Conservation (phyloP, 2,797 vertebrate species). For the Todus mexicanus region DNA sequence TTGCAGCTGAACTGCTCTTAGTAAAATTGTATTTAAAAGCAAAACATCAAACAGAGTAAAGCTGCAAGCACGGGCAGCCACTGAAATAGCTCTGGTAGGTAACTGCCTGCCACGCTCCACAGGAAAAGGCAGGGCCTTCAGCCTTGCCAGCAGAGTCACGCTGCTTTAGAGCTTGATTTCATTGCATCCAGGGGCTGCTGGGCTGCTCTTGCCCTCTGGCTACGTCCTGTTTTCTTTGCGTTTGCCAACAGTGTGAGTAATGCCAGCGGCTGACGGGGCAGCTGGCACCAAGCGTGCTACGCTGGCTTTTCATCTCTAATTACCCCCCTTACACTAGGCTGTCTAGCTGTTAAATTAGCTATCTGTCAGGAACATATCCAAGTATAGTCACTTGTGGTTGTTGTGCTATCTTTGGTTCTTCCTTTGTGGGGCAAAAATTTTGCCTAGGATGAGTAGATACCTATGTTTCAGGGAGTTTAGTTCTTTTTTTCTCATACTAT, state of each 20-base stretch:
- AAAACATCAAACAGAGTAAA: background rate
- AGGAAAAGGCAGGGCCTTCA: background rate
- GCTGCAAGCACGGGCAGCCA: background rate
- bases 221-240: conserved; percentile 32
- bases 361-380: background rate
- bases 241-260: conserved; percentile 27
- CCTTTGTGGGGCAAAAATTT: background rate
- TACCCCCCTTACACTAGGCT: background rate
- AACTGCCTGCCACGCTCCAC: background rate
- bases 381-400: background rate
- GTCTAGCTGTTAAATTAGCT: conserved; percentile 5
- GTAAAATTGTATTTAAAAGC: background rate
- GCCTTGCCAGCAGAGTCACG: background rate
- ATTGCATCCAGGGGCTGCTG: background rate
- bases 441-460: background rate
- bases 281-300: conserved; percentile 17
- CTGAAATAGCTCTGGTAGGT: background rate
- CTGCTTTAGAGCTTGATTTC: background rate
- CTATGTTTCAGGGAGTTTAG: background rate
- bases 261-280: conserved; percentile 21
- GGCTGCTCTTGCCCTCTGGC: background rate
- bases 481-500: background rate
- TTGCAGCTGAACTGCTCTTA: background rate
- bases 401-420: background rate
- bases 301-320: conserved; percentile 42